phyloP scores from a whole-genome alignment of 1,140 invertebrate species.

The Drosophila serrata region DNA sequence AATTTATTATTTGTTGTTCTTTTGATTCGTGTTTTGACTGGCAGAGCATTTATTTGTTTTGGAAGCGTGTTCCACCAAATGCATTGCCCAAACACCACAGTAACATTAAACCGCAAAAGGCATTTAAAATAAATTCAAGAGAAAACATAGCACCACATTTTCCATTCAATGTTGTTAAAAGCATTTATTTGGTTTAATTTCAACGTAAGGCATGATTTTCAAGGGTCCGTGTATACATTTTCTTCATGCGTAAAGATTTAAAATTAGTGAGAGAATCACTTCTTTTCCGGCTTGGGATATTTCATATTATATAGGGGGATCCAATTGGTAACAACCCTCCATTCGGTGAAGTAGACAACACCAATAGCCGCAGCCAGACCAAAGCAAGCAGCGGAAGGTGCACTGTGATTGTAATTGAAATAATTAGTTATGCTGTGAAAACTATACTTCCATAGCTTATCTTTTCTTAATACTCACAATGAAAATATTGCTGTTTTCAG shows the following conservation, averaged over 20 bases:
- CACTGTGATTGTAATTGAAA: slow-evolving; percentile 24
- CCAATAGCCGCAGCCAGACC: slow-evolving; percentile 45
- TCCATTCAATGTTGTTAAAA: slow-evolving; percentile 17
- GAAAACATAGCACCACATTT: slow-evolving; percentile 24
- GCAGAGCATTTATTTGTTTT: slow-evolving; percentile 59
- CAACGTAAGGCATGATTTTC: slow-evolving; percentile 10
- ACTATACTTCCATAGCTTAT: no score
- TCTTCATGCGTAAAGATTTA: slow-evolving; percentile 3
- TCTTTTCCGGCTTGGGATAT: slow-evolving; percentile 51
- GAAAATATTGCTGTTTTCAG: slow-evolving; percentile 15
- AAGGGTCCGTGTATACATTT: slow-evolving; percentile 13
- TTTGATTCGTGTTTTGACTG: slow-evolving; percentile 50
- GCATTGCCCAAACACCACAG: slow-evolving; percentile 35
- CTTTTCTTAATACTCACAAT: slow-evolving; percentile 72
- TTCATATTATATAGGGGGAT: slow-evolving; percentile 70
- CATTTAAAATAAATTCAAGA: slow-evolving; percentile 10
- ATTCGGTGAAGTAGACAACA: slow-evolving; percentile 59
- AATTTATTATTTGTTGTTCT: slow-evolving; percentile 40
- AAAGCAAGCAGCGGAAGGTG: slow-evolving; percentile 50
- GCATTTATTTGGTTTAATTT: slow-evolving; percentile 32
- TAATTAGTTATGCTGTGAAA: no score
- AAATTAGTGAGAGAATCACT: slow-evolving; percentile 3
- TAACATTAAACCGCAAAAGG: slow-evolving; percentile 26
- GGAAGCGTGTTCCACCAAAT: slow-evolving; percentile 57
- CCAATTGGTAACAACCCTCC: slow-evolving; percentile 58